These are phyloP conservation scores for Petrolisthes cinctipes DNA, from an alignment of 2,888 invertebrate species.

Conservation along the genomic window DNA sequence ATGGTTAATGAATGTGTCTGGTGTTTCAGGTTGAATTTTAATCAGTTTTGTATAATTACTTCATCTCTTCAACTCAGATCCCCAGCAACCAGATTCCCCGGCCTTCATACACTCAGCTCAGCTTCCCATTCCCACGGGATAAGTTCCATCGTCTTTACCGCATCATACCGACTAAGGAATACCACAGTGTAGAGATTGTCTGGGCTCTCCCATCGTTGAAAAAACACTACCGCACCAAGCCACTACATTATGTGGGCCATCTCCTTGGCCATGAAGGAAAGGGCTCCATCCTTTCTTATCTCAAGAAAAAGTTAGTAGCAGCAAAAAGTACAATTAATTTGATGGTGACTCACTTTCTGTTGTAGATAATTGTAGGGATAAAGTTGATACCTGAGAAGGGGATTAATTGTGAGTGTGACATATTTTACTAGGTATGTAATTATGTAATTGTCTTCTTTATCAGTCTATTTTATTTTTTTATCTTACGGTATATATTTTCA, in stretches of 20 bases:
- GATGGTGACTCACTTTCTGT: background rate
- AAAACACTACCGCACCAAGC: constrained; percentile 81
- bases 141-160: constrained; percentile 74
- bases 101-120: constrained; percentile 45
- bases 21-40: background rate
- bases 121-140: constrained; percentile 55
- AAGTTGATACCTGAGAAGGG: background rate
- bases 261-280: constrained; percentile 89
- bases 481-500: too few relatives aligned
- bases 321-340: background rate
- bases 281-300: constrained; percentile 83
- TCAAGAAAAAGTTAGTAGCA: constrained; percentile 77
- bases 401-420: background rate
- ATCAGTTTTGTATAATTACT: background rate
- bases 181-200: constrained; percentile 77
- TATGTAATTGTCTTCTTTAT: too few relatives aligned
- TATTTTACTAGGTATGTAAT: background rate
- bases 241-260: constrained; percentile 82
- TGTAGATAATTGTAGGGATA: background rate
- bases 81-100: constrained; percentile 53
- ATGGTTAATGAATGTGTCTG: too few relatives aligned
- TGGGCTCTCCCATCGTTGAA: constrained; percentile 77
- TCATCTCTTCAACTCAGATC: constrained; percentile 28
- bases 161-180: constrained; percentile 81
- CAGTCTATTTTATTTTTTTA: too few relatives aligned